Conservation (phyloP, 2,113 vertebrate species). For the Planiliza haematocheilus region DNA sequence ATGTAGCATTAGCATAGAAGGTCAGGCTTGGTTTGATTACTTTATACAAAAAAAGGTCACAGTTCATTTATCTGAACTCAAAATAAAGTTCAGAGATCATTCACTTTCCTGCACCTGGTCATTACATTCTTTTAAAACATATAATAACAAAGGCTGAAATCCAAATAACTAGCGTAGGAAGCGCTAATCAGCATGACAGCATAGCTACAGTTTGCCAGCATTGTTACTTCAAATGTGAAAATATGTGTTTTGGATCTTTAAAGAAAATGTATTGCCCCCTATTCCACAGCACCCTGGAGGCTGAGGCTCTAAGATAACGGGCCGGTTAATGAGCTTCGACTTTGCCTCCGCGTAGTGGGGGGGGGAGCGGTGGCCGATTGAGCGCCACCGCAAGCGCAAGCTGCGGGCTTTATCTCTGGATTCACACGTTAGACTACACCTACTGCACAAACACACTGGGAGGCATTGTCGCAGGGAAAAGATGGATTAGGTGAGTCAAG, state of each 20-base stretch:
- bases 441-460: constrained; percentile 47
- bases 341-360: constrained; percentile 4
- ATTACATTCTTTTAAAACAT: no score
- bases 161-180: no score
- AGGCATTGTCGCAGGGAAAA: constrained; percentile 21
- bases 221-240: not conserved
- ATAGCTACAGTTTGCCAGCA: no score
- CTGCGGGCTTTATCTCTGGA: constrained; percentile 64
- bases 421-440: constrained; percentile 55
- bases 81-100: no score
- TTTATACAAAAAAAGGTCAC: no score
- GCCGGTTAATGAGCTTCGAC: constrained; percentile 43
- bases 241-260: not conserved
- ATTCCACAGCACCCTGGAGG: not conserved
- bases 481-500: constrained; percentile 42
- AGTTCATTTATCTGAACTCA: no score
- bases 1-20: no score
- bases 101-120: no score
- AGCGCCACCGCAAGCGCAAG: constrained; percentile 18
- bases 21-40: no score
- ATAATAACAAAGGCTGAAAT: no score
- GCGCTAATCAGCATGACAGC: no score
- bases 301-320: constrained; percentile 43
- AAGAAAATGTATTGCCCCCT: constrained; percentile 1
- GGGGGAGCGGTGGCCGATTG: not conserved